Percentiles rank a stretch among this genome's conserved stretches.
Evolutionary conservation across 2,888 invertebrate genomes (phyloP).

Genomic region (Keiferia lycopersicella): DNA sequence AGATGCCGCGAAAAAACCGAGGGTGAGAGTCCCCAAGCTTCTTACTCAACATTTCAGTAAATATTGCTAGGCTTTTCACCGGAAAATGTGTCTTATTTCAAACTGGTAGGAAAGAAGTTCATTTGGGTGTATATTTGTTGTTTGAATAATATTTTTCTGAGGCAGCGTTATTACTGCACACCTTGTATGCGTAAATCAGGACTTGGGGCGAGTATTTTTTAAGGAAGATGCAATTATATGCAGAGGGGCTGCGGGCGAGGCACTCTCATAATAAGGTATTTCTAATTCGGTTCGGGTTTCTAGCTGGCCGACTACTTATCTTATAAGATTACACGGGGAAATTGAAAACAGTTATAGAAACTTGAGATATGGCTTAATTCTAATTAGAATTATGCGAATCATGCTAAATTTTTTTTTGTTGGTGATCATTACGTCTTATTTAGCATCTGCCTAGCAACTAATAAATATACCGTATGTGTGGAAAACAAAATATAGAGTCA

Average conservation of each 20-base stretch:
- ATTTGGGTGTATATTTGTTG: conserved; percentile 37
- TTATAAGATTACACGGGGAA: conserved; percentile 6
- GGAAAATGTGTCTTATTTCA: conserved; percentile 52
- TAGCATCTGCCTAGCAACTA: too few species aligned
- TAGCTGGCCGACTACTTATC: not conserved
- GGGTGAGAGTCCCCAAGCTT: conserved; percentile 71
- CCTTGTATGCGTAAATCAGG: conserved; percentile 82
- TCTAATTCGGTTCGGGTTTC: conserved; percentile 42
- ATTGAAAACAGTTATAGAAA: not conserved
- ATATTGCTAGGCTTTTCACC: conserved; percentile 55
- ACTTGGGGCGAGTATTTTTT: conserved; percentile 74
- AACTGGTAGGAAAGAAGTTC: conserved; percentile 48
- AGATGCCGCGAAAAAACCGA: conserved; percentile 73
- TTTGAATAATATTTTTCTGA: conserved; percentile 72
- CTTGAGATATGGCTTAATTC: not conserved
- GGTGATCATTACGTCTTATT: too few species aligned
- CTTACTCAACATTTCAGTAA: conserved; percentile 75
- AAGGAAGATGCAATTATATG: conserved; percentile 79
- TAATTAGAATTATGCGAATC: not conserved
- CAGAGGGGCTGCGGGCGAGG: conserved; percentile 59
- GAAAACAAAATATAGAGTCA: too few species aligned
- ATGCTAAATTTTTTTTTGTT: too few species aligned
- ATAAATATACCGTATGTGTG: too few species aligned
- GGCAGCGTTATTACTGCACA: conserved; percentile 78
- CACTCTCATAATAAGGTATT: conserved; percentile 59